Evolutionary conservation across 1,140 invertebrate species (phyloP).

Genomic region (Araneus ventricosus): DNA sequence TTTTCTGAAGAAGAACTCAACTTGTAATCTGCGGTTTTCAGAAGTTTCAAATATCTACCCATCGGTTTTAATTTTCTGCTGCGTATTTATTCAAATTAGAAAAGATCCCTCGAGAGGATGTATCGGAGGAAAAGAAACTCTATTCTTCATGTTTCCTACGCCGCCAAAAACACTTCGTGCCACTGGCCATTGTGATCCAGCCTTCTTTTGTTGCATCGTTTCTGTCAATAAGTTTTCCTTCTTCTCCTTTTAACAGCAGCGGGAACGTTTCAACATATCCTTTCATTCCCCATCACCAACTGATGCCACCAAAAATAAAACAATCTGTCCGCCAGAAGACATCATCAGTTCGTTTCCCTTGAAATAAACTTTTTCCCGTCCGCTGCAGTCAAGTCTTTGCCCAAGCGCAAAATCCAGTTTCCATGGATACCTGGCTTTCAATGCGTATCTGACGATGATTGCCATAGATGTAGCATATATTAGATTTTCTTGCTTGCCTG

Average conservation of each 20-base stretch:
- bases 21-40: no score
- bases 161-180: no score
- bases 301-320: neutral
- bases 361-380: neutral
- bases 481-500: conserved; percentile 1
- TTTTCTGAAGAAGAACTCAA: no score
- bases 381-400: neutral
- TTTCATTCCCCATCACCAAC: neutral
- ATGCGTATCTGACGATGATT: neutral
- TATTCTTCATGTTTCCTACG: no score
- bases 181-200: no score
- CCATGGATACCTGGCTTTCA: neutral
- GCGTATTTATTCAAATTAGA: no score
- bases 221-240: neutral
- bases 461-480: neutral
- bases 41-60: no score
- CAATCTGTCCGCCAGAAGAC: neutral
- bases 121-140: no score
- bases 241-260: neutral
- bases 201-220: neutral
- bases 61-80: no score
- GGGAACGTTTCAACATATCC: neutral
- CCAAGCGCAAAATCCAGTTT: neutral
- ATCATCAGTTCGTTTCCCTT: neutral
- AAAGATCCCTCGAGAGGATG: no score